A percentile compares a stretch with the other conserved stretches of the same genome.
These are phyloP conservation scores for Albula goreensis DNA, from an alignment of 2,113 vertebrate species.

Conservation along the genomic window DNA sequence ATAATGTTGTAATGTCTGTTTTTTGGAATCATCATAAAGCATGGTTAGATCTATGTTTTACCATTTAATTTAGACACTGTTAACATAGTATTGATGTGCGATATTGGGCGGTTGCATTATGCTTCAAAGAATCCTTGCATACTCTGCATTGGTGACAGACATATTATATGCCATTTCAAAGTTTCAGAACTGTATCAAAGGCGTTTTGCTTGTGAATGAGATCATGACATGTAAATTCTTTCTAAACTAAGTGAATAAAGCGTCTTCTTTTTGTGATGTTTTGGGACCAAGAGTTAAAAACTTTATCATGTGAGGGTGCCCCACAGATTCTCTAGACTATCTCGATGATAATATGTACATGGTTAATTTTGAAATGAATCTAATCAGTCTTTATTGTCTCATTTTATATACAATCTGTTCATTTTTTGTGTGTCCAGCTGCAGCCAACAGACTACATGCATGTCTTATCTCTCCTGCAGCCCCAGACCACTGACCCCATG, in stretches of 20 bases:
- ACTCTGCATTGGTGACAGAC: too few species aligned
- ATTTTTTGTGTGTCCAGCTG: neutral
- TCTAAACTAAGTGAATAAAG: neutral
- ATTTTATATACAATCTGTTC: neutral
- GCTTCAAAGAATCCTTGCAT: too few species aligned
- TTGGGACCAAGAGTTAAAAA: neutral
- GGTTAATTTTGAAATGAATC: neutral
- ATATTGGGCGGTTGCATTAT: too few species aligned
- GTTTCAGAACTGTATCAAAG: too few species aligned
- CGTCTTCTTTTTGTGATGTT: neutral
- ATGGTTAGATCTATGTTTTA: too few species aligned
- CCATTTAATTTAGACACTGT: too few species aligned
- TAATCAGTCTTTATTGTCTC: neutral
- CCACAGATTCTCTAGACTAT: neutral
- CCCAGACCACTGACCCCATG: constrained; percentile 46
- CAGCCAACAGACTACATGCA: neutral
- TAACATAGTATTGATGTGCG: too few species aligned
- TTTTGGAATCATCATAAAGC: neutral
- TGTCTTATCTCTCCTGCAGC: constrained; percentile 38
- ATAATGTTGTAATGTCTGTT: neutral
- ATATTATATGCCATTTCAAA: too few species aligned
- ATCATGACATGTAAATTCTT: neutral
- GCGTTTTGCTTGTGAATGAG: too few species aligned
- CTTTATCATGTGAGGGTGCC: neutral
- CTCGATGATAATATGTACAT: too few species aligned